These are phyloP conservation scores for Drosophila nannoptera DNA, from an alignment of 1,140 invertebrate species.

Conservation along the genomic window DNA sequence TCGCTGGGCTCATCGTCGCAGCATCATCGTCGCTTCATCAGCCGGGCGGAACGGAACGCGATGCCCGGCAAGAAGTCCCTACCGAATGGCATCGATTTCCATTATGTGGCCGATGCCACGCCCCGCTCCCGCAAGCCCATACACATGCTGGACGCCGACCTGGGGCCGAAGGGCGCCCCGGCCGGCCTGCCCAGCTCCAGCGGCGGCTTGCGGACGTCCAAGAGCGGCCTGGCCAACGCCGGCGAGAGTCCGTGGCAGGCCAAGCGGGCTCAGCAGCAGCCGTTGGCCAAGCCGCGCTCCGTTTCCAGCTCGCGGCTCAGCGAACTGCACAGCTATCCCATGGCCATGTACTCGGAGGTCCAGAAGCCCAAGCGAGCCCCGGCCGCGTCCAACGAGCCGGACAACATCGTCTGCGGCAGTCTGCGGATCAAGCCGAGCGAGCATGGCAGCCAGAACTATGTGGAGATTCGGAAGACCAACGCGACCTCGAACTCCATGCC, in stretches of 20 bases:
- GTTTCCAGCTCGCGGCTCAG: conserved; percentile 63
- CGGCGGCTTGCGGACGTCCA: conserved; percentile 67
- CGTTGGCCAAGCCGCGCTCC: conserved; percentile 62
- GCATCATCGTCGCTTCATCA: conserved; percentile 66
- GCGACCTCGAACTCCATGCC: conserved; percentile 55
- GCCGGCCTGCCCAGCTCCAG: conserved; percentile 36
- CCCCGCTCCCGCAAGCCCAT: conserved; percentile 84
- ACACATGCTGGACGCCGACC: conserved; percentile 78
- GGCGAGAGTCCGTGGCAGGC: conserved; percentile 83
- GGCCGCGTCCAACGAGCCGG: conserved; percentile 7
- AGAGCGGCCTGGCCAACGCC: conserved; percentile 70
- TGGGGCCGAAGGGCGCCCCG: background rate
- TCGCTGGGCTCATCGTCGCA: conserved; percentile 21
- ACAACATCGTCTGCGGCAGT: conserved; percentile 66
- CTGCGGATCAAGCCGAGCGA: conserved; percentile 64
- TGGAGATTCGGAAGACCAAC: conserved; percentile 69
- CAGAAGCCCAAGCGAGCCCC: conserved; percentile 56
- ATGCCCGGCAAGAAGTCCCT: conserved; percentile 68
- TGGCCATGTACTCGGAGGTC: conserved; percentile 75
- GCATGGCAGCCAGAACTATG: conserved; percentile 51
- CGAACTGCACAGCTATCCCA: conserved; percentile 58
- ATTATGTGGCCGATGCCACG: conserved; percentile 84
- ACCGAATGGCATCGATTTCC: conserved; percentile 80
- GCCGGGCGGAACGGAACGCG: conserved; percentile 64
- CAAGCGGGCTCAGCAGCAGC: conserved; percentile 74